A percentile compares a stretch with the other conserved stretches of the same genome.
phyloP scores from a whole-genome alignment of 2,797 vertebrate genomes.

The Sebastes vulpes region DNA sequence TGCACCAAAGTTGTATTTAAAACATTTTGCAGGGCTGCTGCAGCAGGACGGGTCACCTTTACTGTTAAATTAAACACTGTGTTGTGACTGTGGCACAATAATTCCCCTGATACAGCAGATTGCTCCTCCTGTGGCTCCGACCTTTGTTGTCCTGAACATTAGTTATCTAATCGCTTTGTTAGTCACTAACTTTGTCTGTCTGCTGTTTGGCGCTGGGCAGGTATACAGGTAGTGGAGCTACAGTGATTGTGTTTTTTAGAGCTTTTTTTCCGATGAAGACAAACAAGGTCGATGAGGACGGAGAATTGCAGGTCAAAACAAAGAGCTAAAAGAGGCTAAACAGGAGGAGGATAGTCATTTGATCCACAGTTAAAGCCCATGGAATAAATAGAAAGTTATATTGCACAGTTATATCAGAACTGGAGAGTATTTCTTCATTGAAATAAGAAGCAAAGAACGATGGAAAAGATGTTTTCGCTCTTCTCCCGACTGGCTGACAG shows the following conservation, averaged over 20 bases:
- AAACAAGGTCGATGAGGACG: not conserved
- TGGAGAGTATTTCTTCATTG: too few species aligned
- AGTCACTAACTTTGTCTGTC: not conserved
- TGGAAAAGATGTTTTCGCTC: too few species aligned
- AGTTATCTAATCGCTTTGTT: not conserved
- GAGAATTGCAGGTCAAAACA: not conserved
- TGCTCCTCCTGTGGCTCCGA: not conserved
- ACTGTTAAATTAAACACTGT: not conserved
- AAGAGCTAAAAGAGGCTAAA: not conserved
- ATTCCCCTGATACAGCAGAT: not conserved
- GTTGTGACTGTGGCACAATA: not conserved
- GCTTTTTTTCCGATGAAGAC: not conserved
- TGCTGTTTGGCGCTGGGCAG: not conserved
- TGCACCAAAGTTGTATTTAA: not conserved
- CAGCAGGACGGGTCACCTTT: not conserved
- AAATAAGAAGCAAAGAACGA: too few species aligned
- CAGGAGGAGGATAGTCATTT: not conserved
- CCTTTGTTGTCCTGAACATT: not conserved
- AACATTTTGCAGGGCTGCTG: too few species aligned
- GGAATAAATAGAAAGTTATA: not conserved
- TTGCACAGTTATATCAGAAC: too few species aligned
- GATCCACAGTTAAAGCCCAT: not conserved
- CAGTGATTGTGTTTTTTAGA: not conserved
- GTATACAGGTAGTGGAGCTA: too few species aligned
- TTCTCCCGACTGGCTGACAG: too few species aligned